Base-by-base conservation (phyloP, 2,797 vertebrate species). In the Pteronotus mesoamericanus region DNA sequence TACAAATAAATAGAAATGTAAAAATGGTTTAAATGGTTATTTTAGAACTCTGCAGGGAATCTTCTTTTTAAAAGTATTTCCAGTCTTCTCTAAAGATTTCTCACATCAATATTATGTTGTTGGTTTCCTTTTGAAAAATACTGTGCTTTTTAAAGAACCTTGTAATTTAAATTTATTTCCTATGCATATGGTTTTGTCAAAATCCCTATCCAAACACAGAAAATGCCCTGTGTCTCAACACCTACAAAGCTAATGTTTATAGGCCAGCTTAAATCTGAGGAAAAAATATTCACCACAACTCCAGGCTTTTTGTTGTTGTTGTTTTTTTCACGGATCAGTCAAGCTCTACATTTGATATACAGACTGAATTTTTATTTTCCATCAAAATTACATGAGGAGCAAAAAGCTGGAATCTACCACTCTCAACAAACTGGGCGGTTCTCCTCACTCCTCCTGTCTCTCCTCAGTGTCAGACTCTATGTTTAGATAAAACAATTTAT, bases 401-500 rank as follows among this genome's bases (percentile, higher is more conserved):
- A 18, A 68, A 97, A 89, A 75, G 95, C 75, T 19, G 88, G 93
- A 48, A 85, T 89, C 75, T 7, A 1, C 71, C 97, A 71, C 88
- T 90, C 86, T 86, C 57, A 89, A 86, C 96, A 74, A 21, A 97
- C 96, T 94, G 97, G 66, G 37, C 85, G 93, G 69, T 95, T 57
- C 68, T 42, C 71, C 92, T 69, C 82, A 7, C 80, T 95, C 44
- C 55, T 89, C 96, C n/a, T 14, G 11, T 74, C 87, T 91, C 8
- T 93, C 59, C 32, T 89, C 78, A 10, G 86, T 64, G 96, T 89
- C 96, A 55, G 95, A 6, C 98, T 85, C 94, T 84, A 89, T 71
- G 96, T 84, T 96, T 91, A 97, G 97, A 92, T 92, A 96, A 95
- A 94, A 78, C 96, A 97, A 98, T 98, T 97, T 96, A 97, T 98